Conservation (phyloP, 2,888 invertebrate species). For the Erpobdella octoculata region DNA sequence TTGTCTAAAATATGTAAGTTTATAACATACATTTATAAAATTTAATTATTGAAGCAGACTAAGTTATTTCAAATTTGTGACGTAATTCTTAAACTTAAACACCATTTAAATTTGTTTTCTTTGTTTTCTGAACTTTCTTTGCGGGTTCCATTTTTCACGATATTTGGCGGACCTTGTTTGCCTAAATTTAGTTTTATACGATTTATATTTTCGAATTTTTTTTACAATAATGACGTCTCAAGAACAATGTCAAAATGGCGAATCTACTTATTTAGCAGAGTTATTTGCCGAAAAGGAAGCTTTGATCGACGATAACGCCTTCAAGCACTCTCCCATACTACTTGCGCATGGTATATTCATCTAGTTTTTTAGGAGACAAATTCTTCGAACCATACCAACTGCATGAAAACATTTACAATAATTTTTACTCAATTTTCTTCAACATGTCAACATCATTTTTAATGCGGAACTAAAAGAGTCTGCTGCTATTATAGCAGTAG, state of each 20-base stretch:
- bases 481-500: too few species aligned
- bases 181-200: constrained; percentile 11
- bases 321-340: constrained; percentile 18
- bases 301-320: constrained; percentile 3
- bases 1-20: too few species aligned
- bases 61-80: too few species aligned
- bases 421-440: too few species aligned
- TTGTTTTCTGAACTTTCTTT: neutral
- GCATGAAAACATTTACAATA: too few species aligned
- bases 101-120: too few species aligned
- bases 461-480: too few species aligned
- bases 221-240: constrained; percentile 7
- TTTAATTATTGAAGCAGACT: too few species aligned
- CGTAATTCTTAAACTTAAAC: too few species aligned
- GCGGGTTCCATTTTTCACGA: constrained; percentile 23
- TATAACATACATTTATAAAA: neutral
- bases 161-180: constrained; percentile 20
- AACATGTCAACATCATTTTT: too few species aligned
- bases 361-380: too few species aligned
- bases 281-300: constrained; percentile 23
- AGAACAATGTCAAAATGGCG: constrained; percentile 25
- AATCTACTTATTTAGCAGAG: constrained; percentile 24
- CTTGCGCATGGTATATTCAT: constrained; percentile 23
- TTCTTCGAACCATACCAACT: too few species aligned
- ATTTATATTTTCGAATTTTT: constrained; percentile 17